Evolutionary conservation across 1,140 invertebrate genomes (phyloP).

Genomic region (Bombus fervidus): DNA sequence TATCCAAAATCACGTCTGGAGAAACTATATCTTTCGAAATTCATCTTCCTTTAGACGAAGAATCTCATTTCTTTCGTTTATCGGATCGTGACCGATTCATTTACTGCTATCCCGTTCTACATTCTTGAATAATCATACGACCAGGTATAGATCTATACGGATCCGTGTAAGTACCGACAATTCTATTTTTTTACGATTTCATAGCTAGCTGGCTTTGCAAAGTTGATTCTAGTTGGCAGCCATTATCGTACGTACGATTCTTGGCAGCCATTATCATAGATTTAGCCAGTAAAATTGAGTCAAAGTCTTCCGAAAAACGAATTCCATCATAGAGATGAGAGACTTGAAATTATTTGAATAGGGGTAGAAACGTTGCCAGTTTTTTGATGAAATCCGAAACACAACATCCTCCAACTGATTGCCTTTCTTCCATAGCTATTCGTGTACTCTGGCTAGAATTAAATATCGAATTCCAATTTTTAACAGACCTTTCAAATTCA

Average conservation of each 20-base stretch:
- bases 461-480: neutral
- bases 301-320: conserved; percentile 25
- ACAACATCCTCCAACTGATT: neutral
- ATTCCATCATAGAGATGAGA: conserved; percentile 17
- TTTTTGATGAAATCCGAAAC: conserved; percentile 43
- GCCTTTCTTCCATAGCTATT: neutral
- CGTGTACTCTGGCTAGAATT: neutral
- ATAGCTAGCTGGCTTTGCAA: conserved; percentile 2
- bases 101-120: neutral
- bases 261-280: conserved; percentile 58
- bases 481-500: neutral
- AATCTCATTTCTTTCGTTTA: neutral
- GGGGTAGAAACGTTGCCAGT: conserved; percentile 51
- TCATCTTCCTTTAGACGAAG: conserved; percentile 8
- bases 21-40: conserved; percentile 15
- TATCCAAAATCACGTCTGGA: conserved; percentile 37
- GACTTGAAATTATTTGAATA: conserved; percentile 32
- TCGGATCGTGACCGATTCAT: neutral
- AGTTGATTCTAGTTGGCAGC: conserved; percentile 57
- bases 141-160: neutral
- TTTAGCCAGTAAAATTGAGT: conserved; percentile 53
- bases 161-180: neutral
- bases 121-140: neutral
- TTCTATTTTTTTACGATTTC: conserved; percentile 40
- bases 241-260: conserved; percentile 60